Evolutionary conservation across 2,888 invertebrate species (phyloP).

Genomic region (Dorcus hopei): DNA sequence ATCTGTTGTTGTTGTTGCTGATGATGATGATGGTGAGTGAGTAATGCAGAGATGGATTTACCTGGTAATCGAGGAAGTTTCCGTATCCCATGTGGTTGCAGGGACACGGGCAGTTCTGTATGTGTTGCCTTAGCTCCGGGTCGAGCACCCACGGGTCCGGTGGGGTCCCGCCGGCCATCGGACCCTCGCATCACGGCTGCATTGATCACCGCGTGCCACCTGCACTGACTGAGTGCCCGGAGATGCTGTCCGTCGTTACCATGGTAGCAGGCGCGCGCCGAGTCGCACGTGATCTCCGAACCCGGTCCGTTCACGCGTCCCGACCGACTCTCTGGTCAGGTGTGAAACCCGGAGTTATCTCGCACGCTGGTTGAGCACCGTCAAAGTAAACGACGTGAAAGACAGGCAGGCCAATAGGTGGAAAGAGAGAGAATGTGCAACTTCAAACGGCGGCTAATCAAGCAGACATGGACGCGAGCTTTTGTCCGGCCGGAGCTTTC

Average conservation of each 20-base stretch:
- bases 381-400: constrained; percentile 18
- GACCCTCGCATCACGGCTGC: constrained; percentile 45
- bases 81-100: constrained; percentile 94
- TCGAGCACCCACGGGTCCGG: constrained; percentile 56
- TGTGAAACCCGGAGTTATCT: constrained; percentile 28
- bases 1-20: too few species aligned
- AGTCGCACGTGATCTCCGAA: constrained; percentile 51
- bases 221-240: constrained; percentile 47
- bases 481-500: constrained; percentile 19
- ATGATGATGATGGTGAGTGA: not conserved
- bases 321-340: constrained; percentile 23
- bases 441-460: constrained; percentile 38
- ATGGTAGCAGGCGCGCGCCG: constrained; percentile 38
- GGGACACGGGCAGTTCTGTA: constrained; percentile 84
- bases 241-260: constrained; percentile 40
- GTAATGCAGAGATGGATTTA: constrained; percentile 40
- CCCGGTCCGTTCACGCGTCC: constrained; percentile 41
- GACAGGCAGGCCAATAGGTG: constrained; percentile 14
- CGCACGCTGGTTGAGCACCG: constrained; percentile 35
- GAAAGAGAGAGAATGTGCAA: constrained; percentile 38
- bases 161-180: constrained; percentile 50
- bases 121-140: constrained; percentile 83
- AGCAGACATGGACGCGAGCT: constrained; percentile 19
- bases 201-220: constrained; percentile 45
- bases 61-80: constrained; percentile 88